These are phyloP conservation scores for Aplodontia rufa DNA, from an alignment of 2,113 vertebrate genomes.

Conservation along the genomic window DNA sequence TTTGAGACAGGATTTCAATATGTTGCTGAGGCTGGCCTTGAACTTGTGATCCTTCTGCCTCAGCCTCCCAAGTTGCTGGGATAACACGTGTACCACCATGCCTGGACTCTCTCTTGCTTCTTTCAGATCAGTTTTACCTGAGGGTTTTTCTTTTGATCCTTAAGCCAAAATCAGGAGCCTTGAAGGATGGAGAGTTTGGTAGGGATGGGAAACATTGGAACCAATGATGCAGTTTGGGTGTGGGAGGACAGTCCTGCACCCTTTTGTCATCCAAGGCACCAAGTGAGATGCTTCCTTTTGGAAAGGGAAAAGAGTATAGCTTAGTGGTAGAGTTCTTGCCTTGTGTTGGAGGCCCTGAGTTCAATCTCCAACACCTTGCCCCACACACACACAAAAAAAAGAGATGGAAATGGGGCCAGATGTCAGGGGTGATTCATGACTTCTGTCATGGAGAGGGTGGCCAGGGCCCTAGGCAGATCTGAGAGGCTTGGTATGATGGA, in stretches of 20 bases:
- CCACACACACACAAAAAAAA: too few species aligned
- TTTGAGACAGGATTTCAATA: too few species aligned
- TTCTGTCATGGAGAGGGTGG: background rate
- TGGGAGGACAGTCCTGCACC: background rate
- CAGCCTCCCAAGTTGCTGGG: background rate
- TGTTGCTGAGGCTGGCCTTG: too few species aligned
- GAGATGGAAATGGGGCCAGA: background rate
- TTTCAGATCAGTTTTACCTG: background rate
- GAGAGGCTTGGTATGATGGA: background rate
- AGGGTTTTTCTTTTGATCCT: background rate
- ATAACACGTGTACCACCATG: too few species aligned
- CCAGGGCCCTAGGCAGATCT: accelerated
- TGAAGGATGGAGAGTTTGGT: background rate
- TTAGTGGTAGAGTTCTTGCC: too few species aligned
- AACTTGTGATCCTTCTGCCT: too few species aligned
- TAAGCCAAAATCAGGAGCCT: background rate
- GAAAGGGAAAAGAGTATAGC: background rate
- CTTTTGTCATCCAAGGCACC: background rate
- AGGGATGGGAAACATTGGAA: background rate
- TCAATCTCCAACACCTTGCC: too few species aligned
- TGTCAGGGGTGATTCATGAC: background rate
- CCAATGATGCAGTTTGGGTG: background rate
- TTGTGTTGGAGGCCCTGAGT: too few species aligned
- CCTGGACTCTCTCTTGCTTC: background rate
- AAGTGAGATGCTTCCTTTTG: background rate